Evolutionary conservation across 2,797 vertebrate species (phyloP), one percentile per base, ranked within the genome.

Genomic region (Gambusia yucatana): DNA sequence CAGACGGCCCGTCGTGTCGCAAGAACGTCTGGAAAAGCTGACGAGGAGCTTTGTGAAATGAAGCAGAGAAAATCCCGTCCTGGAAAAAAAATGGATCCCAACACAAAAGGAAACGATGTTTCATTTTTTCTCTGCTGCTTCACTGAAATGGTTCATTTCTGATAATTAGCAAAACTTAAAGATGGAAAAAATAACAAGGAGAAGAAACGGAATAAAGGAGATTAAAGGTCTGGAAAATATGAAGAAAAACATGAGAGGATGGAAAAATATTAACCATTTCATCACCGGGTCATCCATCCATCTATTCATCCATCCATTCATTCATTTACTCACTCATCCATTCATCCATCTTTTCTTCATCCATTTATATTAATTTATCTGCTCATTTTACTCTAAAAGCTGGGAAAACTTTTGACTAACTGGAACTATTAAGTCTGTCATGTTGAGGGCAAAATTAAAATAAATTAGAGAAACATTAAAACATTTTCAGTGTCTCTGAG

Each of bases 21-120:
- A 90, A 87, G 82, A 79, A 63, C 36, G 81, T 91, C 91, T 93
- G 92, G 94, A 94, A 94, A 89, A 84, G 78, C 84, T 92, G 91
- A 94, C 88, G 86, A 72, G 75, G 85, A 73, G 86, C 86, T 89
- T 91, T 91, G 91, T 90, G 89, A 46, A 28, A 80, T 2, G 0
- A 44, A 75, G 20, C 73, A 8, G 77, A 70, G 77, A 80, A 78
- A 82, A 61, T 83, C 73, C 43, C 72, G 48, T 22, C 71, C 61
- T 67, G 25, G 20, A 52, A 25, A 1, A 1, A 48, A 30, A 28
- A 28, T 0, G 50, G 63, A 78, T 39, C 1, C 28, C 22, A 39
- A 67, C 20, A 10, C 47, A 74, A 30, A 33, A 59, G 71, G 33
- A 43, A 44, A 36, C 2, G 0, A 8, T 63, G 47, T 20, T 41